Percentiles rank a stretch among this genome's conserved stretches.
Evolutionary conservation across 2,113 vertebrate genomes (phyloP).

Genomic region (Rattus norvegicus): DNA sequence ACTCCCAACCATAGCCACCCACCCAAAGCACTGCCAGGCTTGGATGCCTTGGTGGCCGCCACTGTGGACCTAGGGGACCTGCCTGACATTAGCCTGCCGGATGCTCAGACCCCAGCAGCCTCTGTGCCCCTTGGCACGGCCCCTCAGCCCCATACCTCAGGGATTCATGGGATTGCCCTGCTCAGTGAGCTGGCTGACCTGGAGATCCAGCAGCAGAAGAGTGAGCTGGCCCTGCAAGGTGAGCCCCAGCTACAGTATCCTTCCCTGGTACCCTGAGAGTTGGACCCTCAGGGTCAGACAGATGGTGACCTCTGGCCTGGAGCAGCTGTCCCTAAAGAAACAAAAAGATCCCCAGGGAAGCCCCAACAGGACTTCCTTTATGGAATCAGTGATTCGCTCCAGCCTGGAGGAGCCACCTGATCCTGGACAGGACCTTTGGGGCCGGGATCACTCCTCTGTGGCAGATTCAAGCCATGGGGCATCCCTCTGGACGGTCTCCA

Average conservation of each 20-base stretch:
- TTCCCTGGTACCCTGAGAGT: background rate
- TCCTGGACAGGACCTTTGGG: background rate
- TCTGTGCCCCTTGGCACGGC: background rate
- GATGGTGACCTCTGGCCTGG: background rate
- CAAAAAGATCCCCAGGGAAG: constrained; percentile 54
- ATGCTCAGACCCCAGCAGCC: background rate
- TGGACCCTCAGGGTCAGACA: background rate
- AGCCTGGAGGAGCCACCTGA: background rate
- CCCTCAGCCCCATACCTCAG: constrained; percentile 80
- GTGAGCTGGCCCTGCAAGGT: constrained; percentile 84
- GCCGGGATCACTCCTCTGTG: background rate
- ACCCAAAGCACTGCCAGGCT: constrained; percentile 81
- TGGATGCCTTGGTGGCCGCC: constrained; percentile 95
- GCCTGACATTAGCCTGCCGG: constrained; percentile 76
- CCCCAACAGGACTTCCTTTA: rapidly evolving
- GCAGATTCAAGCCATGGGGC: background rate
- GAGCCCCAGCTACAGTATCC: constrained; percentile 58
- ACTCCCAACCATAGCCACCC: background rate
- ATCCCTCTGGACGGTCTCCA: too few relatives aligned
- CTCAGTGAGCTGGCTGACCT: constrained; percentile 96
- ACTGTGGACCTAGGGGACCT: constrained; percentile 90
- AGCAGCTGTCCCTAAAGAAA: constrained; percentile 17
- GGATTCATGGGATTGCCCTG: constrained; percentile 93
- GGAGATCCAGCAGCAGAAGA: constrained; percentile 88
- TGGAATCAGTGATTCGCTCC: background rate